Evolutionary conservation across 2,797 vertebrate genomes (phyloP), one percentile per base, ranked within the genome.

Genomic region (Hephaestus fuliginosus): DNA sequence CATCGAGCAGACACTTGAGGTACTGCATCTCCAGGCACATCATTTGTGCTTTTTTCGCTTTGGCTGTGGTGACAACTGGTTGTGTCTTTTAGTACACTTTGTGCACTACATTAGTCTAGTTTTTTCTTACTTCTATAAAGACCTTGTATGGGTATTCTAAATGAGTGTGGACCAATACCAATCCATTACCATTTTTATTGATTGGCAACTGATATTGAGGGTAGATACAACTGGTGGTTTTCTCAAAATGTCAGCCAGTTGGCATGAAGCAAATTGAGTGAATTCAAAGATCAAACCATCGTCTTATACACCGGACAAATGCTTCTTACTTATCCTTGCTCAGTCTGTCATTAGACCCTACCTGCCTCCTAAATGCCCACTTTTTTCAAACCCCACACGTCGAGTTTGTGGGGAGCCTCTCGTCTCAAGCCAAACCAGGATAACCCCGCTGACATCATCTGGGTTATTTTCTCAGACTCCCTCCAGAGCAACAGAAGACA

Each of bases 401-500:
- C 36, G 36, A 39, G 36, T 39, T 39, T 39, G 36, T 39, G 36
- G 36, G 36, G 36, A 4, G 8, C 36, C 36, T 39, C 36, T 8
- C 48, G 39, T 18, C 70, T 55, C 3, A 12, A 44, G 33, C 56
- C 63, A 80, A 70, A 66, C 74, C 80, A 56, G 72, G 56, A 76
- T 82, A 76, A 76, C 69, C 74, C 62, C 13, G 18, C 49, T 72
- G 49, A 66, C 44, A 76, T 81, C 67, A 70, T 75, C n/a, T 17
- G n/a, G 30, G 70, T 57, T 65, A 28, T 55, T 60, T 65, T 61
- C 39, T 66, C 44, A 60, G 61, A 51, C 14, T 49, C 30, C 48
- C 44, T 66, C 17, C 71, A 22, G 58, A 48, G 36, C 46, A 39
- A 25, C 63, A 60, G 52, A 55, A 3, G 22, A 36, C 51, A 60